Conservation (phyloP, 2,888 invertebrate genomes). For the Dorcus parallelipipedus region DNA sequence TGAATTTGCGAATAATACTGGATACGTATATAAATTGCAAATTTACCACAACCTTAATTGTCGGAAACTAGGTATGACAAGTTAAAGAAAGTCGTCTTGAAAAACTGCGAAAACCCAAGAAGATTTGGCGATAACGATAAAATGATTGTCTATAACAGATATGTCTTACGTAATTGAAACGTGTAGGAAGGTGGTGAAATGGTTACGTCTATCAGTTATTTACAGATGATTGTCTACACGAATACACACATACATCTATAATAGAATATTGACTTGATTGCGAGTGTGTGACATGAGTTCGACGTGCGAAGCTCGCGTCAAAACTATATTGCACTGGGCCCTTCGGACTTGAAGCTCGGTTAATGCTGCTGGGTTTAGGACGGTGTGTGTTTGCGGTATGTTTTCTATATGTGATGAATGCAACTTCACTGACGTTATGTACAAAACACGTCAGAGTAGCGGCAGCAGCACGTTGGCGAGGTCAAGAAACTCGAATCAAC, state of each 20-base stretch:
- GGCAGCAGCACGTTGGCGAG: conserved; percentile 27
- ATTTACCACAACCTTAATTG: conserved; percentile 15
- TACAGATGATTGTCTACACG: conserved; percentile 18
- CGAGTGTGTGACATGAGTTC: conserved; percentile 32
- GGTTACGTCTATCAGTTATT: conserved; percentile 20
- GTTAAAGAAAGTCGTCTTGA: background rate
- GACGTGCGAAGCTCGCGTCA: conserved; percentile 7
- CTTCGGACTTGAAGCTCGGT: conserved; percentile 31
- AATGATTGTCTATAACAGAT: conserved; percentile 30
- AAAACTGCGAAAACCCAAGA: background rate
- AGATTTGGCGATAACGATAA: conserved; percentile 1
- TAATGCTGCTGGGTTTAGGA: conserved; percentile 27
- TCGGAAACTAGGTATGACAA: background rate
- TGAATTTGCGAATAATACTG: conserved; percentile 12
- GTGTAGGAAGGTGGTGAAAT: conserved; percentile 38
- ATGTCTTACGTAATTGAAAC: conserved; percentile 43
- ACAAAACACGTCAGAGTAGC: background rate
- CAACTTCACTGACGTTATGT: conserved; percentile 17
- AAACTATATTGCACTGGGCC: conserved; percentile 38
- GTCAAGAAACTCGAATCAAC: conserved; percentile 29
- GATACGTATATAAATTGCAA: conserved; percentile 16
- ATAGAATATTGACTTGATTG: conserved; percentile 41
- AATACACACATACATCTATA: conserved; percentile 8
- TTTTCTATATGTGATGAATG: conserved; percentile 7
- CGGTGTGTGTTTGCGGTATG: conserved; percentile 27